Base-by-base conservation (phyloP, 53 echinoderm and acorn worm species). In the Stichopus horrens region DNA sequence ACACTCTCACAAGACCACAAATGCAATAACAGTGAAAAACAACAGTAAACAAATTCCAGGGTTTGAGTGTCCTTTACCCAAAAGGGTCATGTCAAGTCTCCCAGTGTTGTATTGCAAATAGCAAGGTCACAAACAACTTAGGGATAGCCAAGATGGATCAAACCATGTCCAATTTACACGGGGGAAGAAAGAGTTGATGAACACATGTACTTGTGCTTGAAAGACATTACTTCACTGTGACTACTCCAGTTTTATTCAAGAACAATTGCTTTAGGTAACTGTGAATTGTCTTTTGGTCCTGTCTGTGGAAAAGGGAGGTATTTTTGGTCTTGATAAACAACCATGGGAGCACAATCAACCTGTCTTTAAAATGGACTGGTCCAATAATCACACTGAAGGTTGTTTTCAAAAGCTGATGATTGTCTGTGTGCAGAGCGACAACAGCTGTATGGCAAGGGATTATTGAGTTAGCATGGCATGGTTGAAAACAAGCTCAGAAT, bases 1-100 rank as follows among this genome's bases (percentile, higher is more conserved):
- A 16, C 81, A 81, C 52, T 57, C 56, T 57, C 58, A 56, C 79
- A 54, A 53, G n/a, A 86, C 86, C 65, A 86, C 86, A 67, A 23
- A 52, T 68, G 21, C 21, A 66, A 86, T 68, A 86, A 66, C 86
- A 86, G 52, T 57, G 23, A 68, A 86, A 63, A 86, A 86, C 86
- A 86, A 66, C 65, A 86, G 86, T 86, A 86, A 86, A 86, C 86
- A 86, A 86, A 86, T 86, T 86, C 86, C 86, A 86, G 71, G 86
- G 86, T 53, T 63, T 86, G 20, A 66, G 53, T 66, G 66, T 86
- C 86, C 86, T 86, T 86, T 86, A 66, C 86, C 86, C 65, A 86
- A 86, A 86, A 68, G 86, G 86, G 86, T 86, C 86, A 86, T 86
- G 81, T 81, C 81, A 81, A 81, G 57, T 81, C 81, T 81, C 81